Evolutionary conservation across 1,140 invertebrate species (phyloP).

Genomic region (Pseudomyrmex concolor): DNA sequence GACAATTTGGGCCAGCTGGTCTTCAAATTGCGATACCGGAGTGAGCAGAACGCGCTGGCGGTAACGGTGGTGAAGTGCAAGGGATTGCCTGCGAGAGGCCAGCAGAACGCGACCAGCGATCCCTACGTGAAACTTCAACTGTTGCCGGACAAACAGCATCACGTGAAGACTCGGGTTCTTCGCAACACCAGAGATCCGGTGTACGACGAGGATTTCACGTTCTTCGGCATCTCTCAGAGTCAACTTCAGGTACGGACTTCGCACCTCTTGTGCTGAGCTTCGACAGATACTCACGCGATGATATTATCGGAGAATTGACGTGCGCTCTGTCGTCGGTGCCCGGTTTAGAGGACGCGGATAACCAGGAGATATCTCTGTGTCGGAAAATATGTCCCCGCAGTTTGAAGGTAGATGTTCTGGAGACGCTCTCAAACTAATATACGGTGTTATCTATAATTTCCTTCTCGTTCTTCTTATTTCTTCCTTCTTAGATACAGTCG

Average conservation of each 20-base stretch:
- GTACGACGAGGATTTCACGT: conserved; percentile 98
- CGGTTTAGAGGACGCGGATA: conserved; percentile 92
- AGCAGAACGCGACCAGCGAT: conserved; percentile 91
- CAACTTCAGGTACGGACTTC: conserved; percentile 88
- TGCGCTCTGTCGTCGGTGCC: conserved; percentile 91
- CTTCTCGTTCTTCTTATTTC: not conserved
- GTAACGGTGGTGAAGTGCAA: conserved; percentile 96
- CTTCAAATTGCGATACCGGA: conserved; percentile 94
- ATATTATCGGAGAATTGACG: conserved; percentile 98
- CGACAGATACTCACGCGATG: conserved; percentile 98
- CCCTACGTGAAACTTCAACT: conserved; percentile 98
- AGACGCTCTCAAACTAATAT: not conserved
- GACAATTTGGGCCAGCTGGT: conserved; percentile 92
- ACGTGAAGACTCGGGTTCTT: conserved; percentile 97
- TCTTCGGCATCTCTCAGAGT: conserved; percentile 95
- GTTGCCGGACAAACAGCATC: conserved; percentile 97
- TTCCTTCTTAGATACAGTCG: conserved; percentile 89
- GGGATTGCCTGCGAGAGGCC: conserved; percentile 91
- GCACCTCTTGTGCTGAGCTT: conserved; percentile 92
- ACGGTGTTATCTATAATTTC: no score
- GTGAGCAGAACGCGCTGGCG: conserved; percentile 94
- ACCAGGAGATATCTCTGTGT: conserved; percentile 91
- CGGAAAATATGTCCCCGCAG: conserved; percentile 94
- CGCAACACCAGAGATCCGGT: conserved; percentile 96
- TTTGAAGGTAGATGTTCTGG: conserved; percentile 89